phyloP scores from a whole-genome alignment of 1,140 invertebrate species.

The Thalassaphorura encarpata region DNA sequence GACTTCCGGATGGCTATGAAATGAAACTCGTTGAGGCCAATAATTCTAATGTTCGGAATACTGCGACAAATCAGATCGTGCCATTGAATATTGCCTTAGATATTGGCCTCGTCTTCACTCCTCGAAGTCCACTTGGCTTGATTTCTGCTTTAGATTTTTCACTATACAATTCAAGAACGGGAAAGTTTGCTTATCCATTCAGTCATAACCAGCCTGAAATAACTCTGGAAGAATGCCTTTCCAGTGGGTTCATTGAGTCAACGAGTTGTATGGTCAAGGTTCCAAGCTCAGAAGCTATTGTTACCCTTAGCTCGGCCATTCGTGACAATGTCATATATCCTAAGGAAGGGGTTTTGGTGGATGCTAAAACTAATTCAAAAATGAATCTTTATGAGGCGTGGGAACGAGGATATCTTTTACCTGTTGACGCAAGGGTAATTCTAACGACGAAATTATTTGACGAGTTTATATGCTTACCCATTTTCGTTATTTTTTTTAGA shows the following conservation, averaged over 20 bases:
- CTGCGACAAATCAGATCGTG: constrained; percentile 66
- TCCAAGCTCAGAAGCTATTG: constrained; percentile 58
- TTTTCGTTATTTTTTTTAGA: too few species aligned
- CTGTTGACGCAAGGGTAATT: constrained; percentile 87
- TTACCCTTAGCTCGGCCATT: constrained; percentile 67
- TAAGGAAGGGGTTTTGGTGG: constrained; percentile 57
- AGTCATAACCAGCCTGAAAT: constrained; percentile 51
- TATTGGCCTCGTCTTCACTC: constrained; percentile 60
- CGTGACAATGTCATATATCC: constrained; percentile 60
- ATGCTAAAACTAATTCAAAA: constrained; percentile 51
- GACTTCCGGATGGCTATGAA: constrained; percentile 72
- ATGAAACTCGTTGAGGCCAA: constrained; percentile 77
- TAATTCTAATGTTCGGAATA: constrained; percentile 71
- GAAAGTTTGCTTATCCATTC: constrained; percentile 69
- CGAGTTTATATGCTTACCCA: too few species aligned
- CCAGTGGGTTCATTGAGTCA: constrained; percentile 68
- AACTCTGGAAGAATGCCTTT: constrained; percentile 64
- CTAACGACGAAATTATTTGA: too few species aligned
- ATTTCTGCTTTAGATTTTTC: constrained; percentile 72
- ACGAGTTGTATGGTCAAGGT: constrained; percentile 72
- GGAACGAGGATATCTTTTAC: constrained; percentile 72
- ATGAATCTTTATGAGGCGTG: constrained; percentile 77
- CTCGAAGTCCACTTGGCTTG: constrained; percentile 61
- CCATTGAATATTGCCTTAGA: constrained; percentile 62
- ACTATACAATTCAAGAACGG: constrained; percentile 67